phyloP scores from a whole-genome alignment of 1,140 invertebrate genomes.

The Callitettix versicolor region DNA sequence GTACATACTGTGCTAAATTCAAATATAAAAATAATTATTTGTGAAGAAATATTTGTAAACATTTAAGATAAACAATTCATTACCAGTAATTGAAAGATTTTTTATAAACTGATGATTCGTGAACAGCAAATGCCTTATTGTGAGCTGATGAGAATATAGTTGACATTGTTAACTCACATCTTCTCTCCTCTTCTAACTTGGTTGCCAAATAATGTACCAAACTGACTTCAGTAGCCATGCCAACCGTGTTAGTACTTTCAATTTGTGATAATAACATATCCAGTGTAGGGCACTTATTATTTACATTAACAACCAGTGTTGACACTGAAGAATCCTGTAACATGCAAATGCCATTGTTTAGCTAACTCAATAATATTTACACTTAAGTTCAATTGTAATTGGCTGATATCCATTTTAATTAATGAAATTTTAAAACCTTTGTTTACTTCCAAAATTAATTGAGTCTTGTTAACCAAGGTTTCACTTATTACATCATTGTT shows the following conservation, averaged over 20 bases:
- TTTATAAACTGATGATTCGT: background rate
- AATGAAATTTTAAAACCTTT: no score
- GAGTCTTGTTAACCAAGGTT: no score
- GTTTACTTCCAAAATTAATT: no score
- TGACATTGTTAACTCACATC: background rate
- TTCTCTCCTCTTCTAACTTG: background rate
- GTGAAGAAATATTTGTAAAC: background rate
- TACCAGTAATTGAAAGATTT: conserved; percentile 2
- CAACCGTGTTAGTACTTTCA: background rate
- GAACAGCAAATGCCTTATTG: background rate
- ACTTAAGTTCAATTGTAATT: no score
- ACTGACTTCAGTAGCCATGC: background rate
- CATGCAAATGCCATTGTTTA: background rate
- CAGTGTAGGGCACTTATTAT: background rate
- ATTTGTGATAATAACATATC: background rate
- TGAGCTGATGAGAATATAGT: background rate
- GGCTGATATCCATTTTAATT: no score
- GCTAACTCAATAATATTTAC: no score
- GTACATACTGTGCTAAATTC: no score
- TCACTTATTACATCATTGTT: no score
- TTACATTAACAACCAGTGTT: background rate
- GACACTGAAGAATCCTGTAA: background rate
- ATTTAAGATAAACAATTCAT: background rate
- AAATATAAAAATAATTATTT: background rate
- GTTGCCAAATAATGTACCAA: background rate